Conservation (phyloP, 2,113 vertebrate species). For the Lophochroa leadbeateri region DNA sequence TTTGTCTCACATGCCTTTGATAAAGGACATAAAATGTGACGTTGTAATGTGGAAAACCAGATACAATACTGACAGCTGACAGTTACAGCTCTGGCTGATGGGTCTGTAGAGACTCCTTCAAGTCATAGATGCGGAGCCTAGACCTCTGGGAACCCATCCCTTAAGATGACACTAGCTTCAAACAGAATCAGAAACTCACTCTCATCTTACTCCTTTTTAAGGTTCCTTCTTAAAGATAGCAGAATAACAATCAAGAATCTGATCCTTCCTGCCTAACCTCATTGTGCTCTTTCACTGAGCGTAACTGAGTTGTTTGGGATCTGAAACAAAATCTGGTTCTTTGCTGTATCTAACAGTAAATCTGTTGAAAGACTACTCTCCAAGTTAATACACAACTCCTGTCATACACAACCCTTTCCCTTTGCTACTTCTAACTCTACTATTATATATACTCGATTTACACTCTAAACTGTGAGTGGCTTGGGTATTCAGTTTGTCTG, state of each 20-base stretch:
- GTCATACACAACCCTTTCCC: neutral
- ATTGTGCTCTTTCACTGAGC: neutral
- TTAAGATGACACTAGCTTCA: neutral
- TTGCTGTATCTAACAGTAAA: neutral
- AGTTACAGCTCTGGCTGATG: neutral
- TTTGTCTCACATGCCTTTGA: neutral
- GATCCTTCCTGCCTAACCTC: neutral
- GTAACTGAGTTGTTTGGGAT: neutral
- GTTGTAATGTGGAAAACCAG: neutral
- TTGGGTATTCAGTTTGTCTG: neutral
- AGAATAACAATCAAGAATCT: neutral
- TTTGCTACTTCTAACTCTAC: neutral
- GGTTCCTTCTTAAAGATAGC: neutral
- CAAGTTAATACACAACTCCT: neutral
- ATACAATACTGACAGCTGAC: neutral
- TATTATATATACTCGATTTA: neutral
- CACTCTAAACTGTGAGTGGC: neutral
- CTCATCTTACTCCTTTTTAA: neutral
- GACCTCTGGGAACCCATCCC: neutral
- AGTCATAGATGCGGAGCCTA: neutral
- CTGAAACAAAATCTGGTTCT: neutral
- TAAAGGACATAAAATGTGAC: neutral
- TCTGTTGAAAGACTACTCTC: neutral
- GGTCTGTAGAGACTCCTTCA: neutral
- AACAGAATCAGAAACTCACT: neutral